Conservation (phyloP, 2,113 vertebrate species). For the Plectropomus leopardus region DNA sequence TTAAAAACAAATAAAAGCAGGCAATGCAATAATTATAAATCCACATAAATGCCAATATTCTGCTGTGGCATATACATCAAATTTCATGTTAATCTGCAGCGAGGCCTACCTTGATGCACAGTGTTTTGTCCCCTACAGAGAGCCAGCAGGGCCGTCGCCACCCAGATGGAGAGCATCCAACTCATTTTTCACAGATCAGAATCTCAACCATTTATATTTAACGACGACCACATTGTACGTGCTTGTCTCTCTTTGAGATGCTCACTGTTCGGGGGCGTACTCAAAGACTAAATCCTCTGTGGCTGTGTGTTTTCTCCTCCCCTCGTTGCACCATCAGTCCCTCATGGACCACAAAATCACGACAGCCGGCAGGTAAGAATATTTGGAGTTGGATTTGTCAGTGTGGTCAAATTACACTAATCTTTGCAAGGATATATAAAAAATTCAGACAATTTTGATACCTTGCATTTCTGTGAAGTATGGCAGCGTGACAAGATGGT, state of each 20-base stretch:
- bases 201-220: conserved; percentile 40
- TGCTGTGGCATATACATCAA: neutral
- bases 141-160: conserved; percentile 55
- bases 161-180: conserved; percentile 68
- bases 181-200: conserved; percentile 74
- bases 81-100: conserved; percentile 2
- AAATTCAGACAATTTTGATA: neutral
- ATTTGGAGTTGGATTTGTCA: neutral
- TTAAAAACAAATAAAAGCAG: conserved; percentile 3
- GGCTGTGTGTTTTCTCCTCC: conserved; percentile 59
- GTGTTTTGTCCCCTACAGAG: conserved; percentile 68
- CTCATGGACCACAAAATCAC: conserved; percentile 43
- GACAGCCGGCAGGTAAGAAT: conserved; percentile 12
- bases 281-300: conserved; percentile 65
- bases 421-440: neutral
- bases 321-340: conserved; percentile 46
- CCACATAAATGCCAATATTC: neutral
- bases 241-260: conserved; percentile 45
- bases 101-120: conserved; percentile 77
- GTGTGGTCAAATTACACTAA: neutral
- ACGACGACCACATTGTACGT: conserved; percentile 45
- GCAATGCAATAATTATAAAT: neutral
- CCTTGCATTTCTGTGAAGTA: neutral
- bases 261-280: conserved; percentile 46
- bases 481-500: neutral